Base-by-base conservation (phyloP, 2,113 vertebrate species). In the Pimephales promelas region DNA sequence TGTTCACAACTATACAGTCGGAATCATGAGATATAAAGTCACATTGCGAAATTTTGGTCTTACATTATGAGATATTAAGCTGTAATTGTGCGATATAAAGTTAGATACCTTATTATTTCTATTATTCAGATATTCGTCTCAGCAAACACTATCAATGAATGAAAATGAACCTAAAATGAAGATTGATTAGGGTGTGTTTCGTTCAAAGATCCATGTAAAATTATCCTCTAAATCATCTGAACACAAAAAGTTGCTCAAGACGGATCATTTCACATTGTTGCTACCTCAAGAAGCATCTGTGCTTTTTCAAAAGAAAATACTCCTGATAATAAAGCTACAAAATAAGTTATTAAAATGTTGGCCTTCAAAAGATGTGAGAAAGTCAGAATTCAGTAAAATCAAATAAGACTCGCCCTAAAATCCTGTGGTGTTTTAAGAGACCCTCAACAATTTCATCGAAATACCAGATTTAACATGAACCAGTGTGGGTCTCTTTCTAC, bases 381-480 rank as follows among this genome's bases (percentile, higher is more conserved):
- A 47, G 36, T 61, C 24, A 10, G 20, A 10, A 24, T 31, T 28
- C 3, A 31, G 20, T 26, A 20, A 49, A 22, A 34, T n/a, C 16
- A 28, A 45, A 66, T n/a, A 22, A 64, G 61, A 31, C 40, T 34
- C 43, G 2, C 56, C 76, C 40, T 26, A 47, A 59, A 71, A 81
- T 82, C 73, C 54, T 74, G 73, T 49, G 57, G n/a, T 78, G 16
- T 52, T 81, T 66, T n/a, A 78, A n/a, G 45, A 78, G 24, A 61
- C 43, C n/a, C 45, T 66, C 82, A 49, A 56, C 62, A 40, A 22
- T 77, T 81, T 77, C 31, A 49, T 84, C 71, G 45, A 68, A 83
- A 70, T 76, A 43, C 72, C 26, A 79, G 49, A 59, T 18, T 16
- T 75, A 76, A 73, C 70, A n/a, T 26, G n/a, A 28, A 64, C 14